A percentile compares a stretch with the other conserved stretches of the same genome.
These are phyloP conservation scores for Trogon surrucura DNA, from an alignment of 2,113 vertebrate species.

Conservation along the genomic window DNA sequence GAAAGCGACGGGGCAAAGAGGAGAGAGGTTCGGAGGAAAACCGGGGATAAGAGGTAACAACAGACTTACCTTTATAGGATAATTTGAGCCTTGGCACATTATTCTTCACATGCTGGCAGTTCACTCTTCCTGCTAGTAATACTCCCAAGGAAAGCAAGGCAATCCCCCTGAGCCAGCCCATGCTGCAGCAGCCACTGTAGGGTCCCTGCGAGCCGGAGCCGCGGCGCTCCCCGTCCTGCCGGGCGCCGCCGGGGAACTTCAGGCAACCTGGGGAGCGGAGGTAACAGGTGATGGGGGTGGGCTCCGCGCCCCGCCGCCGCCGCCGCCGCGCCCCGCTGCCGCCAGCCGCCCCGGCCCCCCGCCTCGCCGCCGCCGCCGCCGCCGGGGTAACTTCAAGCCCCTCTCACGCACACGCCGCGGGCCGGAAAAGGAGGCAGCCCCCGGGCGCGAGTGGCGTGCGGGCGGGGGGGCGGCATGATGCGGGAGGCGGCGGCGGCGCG, in stretches of 20 bases:
- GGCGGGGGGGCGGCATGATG: too few species aligned
- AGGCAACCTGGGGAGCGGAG: slow-evolving; percentile 80
- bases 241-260: slow-evolving; percentile 76
- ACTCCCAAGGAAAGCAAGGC: slow-evolving; percentile 84
- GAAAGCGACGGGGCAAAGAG: slow-evolving; percentile 2
- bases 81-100: slow-evolving; percentile 93
- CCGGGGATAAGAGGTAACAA: slow-evolving; percentile 14
- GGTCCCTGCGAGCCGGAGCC: slow-evolving; percentile 67
- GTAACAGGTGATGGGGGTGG: too few species aligned
- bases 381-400: too few species aligned
- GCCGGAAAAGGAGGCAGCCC: too few species aligned
- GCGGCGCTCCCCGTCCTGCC: slow-evolving; percentile 67
- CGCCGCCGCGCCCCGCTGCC: too few species aligned
- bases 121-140: slow-evolving; percentile 77
- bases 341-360: too few species aligned
- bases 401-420: too few species aligned
- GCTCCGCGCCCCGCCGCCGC: too few species aligned
- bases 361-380: too few species aligned
- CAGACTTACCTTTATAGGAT: slow-evolving; percentile 91
- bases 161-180: slow-evolving; percentile 87
- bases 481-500: too few species aligned
- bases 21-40: neutral
- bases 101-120: slow-evolving; percentile 85
- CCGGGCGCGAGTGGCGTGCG: too few species aligned
- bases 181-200: slow-evolving; percentile 76